phyloP scores from a whole-genome alignment of 2,888 invertebrate species.

The Leptothorax acervorum region DNA sequence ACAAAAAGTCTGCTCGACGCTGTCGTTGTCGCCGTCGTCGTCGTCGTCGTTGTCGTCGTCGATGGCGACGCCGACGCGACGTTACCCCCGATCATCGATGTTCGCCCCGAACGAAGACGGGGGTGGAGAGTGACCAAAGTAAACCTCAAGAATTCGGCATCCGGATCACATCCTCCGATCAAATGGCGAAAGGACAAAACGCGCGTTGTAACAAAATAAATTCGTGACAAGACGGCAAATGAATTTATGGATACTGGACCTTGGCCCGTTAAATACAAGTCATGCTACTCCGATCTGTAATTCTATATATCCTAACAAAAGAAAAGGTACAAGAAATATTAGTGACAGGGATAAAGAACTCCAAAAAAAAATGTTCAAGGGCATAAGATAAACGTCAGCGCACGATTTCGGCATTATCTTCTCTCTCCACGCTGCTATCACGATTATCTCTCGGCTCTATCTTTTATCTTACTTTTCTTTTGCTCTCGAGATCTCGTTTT shows the following conservation, averaged over 20 bases:
- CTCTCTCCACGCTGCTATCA: background rate
- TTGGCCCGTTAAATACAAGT: background rate
- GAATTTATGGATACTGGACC: background rate
- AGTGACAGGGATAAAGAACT: background rate
- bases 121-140: constrained; percentile 29
- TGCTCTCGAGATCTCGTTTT: background rate
- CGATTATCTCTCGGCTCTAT: background rate
- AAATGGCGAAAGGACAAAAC: background rate
- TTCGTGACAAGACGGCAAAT: constrained; percentile 3
- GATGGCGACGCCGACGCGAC: constrained; percentile 35
- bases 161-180: constrained; percentile 59
- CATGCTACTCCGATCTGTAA: background rate
- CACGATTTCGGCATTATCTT: background rate
- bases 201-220: constrained; percentile 33
- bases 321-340: background rate
- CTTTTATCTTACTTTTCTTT: background rate
- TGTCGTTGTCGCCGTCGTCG: constrained; percentile 20
- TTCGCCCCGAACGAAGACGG: constrained; percentile 12
- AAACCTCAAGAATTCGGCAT: constrained; percentile 61
- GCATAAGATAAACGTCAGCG: background rate
- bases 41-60: constrained; percentile 41
- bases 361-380: background rate
- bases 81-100: constrained; percentile 58
- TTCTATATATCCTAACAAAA: background rate
- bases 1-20: constrained; percentile 57